Evolutionary conservation across 2,888 invertebrate genomes (phyloP), one percentile per base, ranked within the genome.

Genomic region (Netelia melanura): DNA sequence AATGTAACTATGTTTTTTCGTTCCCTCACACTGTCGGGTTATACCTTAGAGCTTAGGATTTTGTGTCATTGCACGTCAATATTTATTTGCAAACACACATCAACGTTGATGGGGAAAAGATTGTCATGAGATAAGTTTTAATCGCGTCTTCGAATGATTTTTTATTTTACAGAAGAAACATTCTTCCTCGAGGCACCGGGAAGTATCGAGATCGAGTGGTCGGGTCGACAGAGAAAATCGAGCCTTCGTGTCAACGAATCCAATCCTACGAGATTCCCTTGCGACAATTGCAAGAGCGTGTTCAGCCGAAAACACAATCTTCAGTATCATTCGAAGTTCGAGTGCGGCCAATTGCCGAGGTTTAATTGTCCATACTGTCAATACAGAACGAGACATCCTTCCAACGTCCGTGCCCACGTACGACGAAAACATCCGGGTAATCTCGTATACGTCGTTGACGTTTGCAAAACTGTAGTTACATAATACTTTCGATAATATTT

Each of bases 311-410:
- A 90, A 81, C 92, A 92, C 89, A 93, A 93, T 89, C 88, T 92
- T 58, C 92, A 91, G 80, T 91, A 92, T 86, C 93, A 93, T 25
- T 87, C 92, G 17, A 92, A 92, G 86, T 93, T 92, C 85, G 92
- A 92, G 84, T 94, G 94, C 81, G 94, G 94, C 8, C 91, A 92
- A 82, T 86, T 89, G 72, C 93, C 93, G 0, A 90, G 92, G 65
- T 94, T 93, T 86, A 91, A 91, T 72, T 94, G 94, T 87, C 93
- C 93, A 0, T 92, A 93, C 71, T 94, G 94, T 79, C 86, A 88
- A 43, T 92, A 93, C 81, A 90, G 91, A n/a, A 92, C 93, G n/a
- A 92, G 91, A 77, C 92, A 94, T 48, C 90, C 92, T 1, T 92
- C 93, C 5, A 93, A 94, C 78, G 91, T 93, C 21, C 88, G 92